Evolutionary conservation across 2,797 vertebrate genomes (phyloP).

Genomic region (Podargus strigoides): DNA sequence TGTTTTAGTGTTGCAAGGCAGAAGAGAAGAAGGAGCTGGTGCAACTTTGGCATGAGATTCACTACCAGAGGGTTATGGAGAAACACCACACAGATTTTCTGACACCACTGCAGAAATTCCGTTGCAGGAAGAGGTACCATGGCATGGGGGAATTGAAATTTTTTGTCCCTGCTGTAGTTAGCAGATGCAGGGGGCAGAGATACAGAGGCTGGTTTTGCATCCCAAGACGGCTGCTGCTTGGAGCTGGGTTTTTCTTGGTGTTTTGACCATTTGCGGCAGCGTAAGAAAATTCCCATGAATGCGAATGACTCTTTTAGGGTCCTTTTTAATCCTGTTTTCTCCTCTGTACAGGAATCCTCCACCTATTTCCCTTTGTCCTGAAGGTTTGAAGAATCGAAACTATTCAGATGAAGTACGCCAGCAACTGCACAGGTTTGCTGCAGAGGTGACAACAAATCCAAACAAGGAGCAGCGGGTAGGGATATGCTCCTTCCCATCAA

Average conservation of each 20-base stretch:
- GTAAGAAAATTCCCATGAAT: not conserved
- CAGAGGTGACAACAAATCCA: constrained; percentile 48
- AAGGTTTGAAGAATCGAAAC: constrained; percentile 53
- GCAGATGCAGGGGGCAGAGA: not conserved
- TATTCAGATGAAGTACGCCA: constrained; percentile 43
- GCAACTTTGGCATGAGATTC: constrained; percentile 70
- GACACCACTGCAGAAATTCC: constrained; percentile 67
- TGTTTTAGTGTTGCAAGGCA: constrained; percentile 43
- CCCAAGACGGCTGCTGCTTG: not conserved
- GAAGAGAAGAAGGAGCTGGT: constrained; percentile 60
- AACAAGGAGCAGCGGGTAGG: constrained; percentile 64
- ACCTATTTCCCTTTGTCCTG: constrained; percentile 62
- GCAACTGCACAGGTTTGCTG: constrained; percentile 54
- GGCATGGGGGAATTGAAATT: accelerated
- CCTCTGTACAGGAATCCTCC: constrained; percentile 68
- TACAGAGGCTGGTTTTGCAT: not conserved
- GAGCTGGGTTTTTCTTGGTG: not conserved
- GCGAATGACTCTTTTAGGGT: not conserved
- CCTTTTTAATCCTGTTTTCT: not conserved
- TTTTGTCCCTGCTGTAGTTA: not conserved
- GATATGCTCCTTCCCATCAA: not conserved
- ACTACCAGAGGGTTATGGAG: constrained; percentile 53
- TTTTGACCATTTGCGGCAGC: not conserved
- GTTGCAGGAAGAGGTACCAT: constrained; percentile 67
- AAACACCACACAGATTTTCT: not conserved